Conservation (phyloP, 2,113 vertebrate genomes). For the Ptilorrhoa leucosticta region DNA sequence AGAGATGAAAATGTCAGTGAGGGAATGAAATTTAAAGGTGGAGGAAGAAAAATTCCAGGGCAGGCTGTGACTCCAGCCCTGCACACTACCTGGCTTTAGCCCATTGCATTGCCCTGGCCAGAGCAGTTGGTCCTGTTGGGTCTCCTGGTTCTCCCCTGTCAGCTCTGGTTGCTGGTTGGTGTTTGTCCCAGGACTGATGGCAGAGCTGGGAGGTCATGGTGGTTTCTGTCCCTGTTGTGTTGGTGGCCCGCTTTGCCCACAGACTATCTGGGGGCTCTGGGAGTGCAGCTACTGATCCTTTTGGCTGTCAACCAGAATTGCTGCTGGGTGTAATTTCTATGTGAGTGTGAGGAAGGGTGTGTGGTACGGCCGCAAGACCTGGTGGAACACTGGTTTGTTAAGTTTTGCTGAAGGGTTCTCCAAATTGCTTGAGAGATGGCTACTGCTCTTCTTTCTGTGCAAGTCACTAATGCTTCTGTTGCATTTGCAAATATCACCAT, state of each 20-base stretch:
- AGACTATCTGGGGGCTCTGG: background rate
- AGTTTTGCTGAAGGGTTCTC: background rate
- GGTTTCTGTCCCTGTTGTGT: background rate
- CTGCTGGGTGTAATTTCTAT: background rate
- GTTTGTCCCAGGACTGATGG: background rate
- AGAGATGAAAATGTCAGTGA: slow-evolving; percentile 17
- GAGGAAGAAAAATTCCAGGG: background rate
- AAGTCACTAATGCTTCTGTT: background rate
- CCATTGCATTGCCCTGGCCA: fast-evolving
- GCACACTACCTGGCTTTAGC: background rate
- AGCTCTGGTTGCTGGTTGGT: background rate
- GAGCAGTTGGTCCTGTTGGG: background rate
- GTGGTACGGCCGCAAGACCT: fast-evolving
- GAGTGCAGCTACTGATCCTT: background rate
- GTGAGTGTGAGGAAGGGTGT: background rate
- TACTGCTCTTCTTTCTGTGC: background rate
- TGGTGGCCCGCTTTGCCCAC: background rate
- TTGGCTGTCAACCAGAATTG: background rate
- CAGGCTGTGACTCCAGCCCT: background rate
- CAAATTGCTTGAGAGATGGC: background rate
- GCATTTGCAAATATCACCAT: fast-evolving
- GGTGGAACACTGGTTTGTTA: background rate
- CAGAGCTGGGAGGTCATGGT: background rate
- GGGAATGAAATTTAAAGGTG: slow-evolving; percentile 34
- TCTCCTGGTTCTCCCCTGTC: background rate